Conservation (phyloP, 2,797 vertebrate genomes). For the Nasua narica region DNA sequence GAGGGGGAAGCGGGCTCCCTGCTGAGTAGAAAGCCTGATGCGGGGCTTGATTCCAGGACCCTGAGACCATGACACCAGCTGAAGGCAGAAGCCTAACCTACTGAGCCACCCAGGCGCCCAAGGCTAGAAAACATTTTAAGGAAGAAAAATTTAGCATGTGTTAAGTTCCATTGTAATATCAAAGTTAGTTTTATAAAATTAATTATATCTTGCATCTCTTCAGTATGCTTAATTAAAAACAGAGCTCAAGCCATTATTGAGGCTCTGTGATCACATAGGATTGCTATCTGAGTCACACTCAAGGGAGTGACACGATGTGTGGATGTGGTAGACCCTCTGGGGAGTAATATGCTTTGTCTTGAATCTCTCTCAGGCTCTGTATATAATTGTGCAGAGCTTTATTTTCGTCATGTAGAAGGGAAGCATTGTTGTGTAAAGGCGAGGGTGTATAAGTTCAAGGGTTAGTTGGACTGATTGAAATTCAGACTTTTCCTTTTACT, state of each 20-base stretch:
- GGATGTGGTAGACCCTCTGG: neutral
- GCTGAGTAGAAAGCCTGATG: too few species aligned
- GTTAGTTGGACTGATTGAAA: neutral
- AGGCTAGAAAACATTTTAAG: neutral
- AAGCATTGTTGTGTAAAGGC: neutral
- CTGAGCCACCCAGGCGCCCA: too few species aligned
- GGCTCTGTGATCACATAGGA: neutral
- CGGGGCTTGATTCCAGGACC: too few species aligned
- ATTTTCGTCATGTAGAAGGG: neutral
- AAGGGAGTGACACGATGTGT: neutral
- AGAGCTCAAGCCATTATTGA: neutral
- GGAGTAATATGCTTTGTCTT: neutral
- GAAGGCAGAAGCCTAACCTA: too few species aligned
- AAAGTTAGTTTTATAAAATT: slow-evolving; percentile 7
- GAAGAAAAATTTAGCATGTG: neutral
- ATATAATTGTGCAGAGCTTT: neutral
- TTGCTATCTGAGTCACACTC: neutral
- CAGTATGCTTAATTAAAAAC: neutral
- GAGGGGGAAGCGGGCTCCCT: too few species aligned
- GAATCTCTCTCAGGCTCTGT: neutral
- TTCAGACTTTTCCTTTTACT: neutral
- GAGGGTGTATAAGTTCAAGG: neutral
- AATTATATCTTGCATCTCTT: neutral
- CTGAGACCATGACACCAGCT: too few species aligned
- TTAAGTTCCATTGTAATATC: neutral